These are phyloP conservation scores for Morpho helenor DNA, from an alignment of 2,888 invertebrate genomes.

Conservation along the genomic window DNA sequence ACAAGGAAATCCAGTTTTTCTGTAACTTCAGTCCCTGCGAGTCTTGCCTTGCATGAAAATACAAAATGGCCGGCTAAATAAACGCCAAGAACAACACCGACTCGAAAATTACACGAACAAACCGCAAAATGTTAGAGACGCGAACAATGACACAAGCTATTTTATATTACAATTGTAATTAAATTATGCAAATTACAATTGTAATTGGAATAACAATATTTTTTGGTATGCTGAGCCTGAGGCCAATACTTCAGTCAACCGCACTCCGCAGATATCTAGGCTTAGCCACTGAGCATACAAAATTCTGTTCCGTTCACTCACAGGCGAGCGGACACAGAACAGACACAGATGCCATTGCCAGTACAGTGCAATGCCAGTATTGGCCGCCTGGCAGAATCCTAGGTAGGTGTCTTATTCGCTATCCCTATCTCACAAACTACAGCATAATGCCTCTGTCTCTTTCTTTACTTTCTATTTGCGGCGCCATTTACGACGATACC, in stretches of 20 bases:
- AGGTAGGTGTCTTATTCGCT: constrained; percentile 40
- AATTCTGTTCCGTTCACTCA: constrained; percentile 60
- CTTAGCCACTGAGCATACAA: constrained; percentile 41
- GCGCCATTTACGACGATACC: constrained; percentile 33
- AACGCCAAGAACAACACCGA: constrained; percentile 27
- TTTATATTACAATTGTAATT: constrained; percentile 38
- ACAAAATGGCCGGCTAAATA: constrained; percentile 70
- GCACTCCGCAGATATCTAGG: constrained; percentile 29
- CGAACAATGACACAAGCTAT: constrained; percentile 8
- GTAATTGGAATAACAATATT: constrained; percentile 36
- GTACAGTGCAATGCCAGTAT: constrained; percentile 59
- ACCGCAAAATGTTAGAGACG: constrained; percentile 2
- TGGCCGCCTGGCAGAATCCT: constrained; percentile 59
- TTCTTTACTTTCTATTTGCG: constrained; percentile 32
- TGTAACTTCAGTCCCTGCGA: constrained; percentile 45
- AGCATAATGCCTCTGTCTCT: constrained; percentile 29
- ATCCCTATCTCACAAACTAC: constrained; percentile 42
- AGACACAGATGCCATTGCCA: constrained; percentile 52
- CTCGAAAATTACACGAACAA: constrained; percentile 12
- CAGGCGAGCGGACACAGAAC: constrained; percentile 41
- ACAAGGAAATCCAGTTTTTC: constrained; percentile 49
- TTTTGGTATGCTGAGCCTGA: constrained; percentile 26
- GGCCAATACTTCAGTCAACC: constrained; percentile 32
- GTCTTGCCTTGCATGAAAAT: constrained; percentile 46
- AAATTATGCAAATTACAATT: constrained; percentile 44